Base-by-base conservation (phyloP, 2,888 invertebrate genomes). In the Mimumesa dahlbomi region DNA sequence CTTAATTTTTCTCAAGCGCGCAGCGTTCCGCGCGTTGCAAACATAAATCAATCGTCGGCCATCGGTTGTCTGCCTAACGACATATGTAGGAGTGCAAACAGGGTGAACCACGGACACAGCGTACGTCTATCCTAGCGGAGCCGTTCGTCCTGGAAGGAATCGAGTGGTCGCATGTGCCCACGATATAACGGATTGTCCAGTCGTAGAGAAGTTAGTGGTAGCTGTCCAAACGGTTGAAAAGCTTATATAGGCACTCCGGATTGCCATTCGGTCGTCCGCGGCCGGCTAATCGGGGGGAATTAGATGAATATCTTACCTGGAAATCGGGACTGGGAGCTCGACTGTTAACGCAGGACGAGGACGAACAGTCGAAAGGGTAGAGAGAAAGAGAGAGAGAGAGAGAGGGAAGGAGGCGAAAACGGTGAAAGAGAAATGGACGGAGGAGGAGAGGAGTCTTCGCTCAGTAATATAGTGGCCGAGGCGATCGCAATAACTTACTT, bases 401-500 rank as follows among this genome's bases (percentile, higher is more conserved):
- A 40, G 52, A 48, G 48, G 40, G 67, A 72, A 66, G 40, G 66
- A 67, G 61, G 71, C 49, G 67, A 74, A 74, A 73, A 72, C 71
- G 61, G 69, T 34, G 68, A 75, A 80, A 78, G 75, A 72, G 80
- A 67, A 77, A 72, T 69, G 78, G 73, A 73, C 69, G 73, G 59
- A 69, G 79, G 70, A 77, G 79, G 75, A 78, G 74, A 75, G 83
- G 73, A 82, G 81, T 79, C 82, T 75, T 82, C 79, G 83, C 71
- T 70, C 77, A 77, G 81, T 87, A 87, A 87, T 87, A 86, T 86
- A 86, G 86, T 85, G 78, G 82, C 84, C 68, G 79, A 65, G 79
- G 75, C 82, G 84, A 86, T 87, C 84, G 87, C 87, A 85, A 87
- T 87, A 87, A 87, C 85, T 88, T 87, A 87, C 86, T 84, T 87